Evolutionary conservation across 2,797 vertebrate species (phyloP), one percentile per base, ranked within the genome.

Genomic region (Rhinella marina): DNA sequence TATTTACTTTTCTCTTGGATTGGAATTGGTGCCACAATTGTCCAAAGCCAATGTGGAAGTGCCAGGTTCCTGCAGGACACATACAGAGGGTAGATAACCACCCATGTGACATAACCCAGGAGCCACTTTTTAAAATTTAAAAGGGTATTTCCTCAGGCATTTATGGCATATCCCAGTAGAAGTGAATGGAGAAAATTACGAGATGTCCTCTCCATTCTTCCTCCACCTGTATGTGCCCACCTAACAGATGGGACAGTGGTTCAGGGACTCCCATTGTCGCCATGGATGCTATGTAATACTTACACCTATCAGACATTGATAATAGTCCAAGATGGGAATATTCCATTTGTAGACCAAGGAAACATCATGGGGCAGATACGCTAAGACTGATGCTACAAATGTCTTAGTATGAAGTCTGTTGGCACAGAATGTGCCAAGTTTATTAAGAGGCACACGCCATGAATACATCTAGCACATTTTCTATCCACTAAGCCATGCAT

Each of bases 1-100:
- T 77, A 23, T 77, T 77, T 54, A 54, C 41, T 7, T 25, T 77
- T 6, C 75, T 25, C 23, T 41, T 4, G 11, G 41, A 77, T n/a
- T 54, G 75, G 75, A 50, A 54, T 23, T 14, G 75, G 41, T 77
- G 48, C 75, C 75, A 77, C 72, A 23, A 50, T 75, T 75, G 72
- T 75, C 23, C 75, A 77, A 77, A 54, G 75, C 72, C 10, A 3
- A 7, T 25, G 75, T 25, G 12, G 23, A 25, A 77, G 21, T 25
- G 75, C 41, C 75, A 77, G 50, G 48, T 32, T 77, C 11, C 73
- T 54, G 23, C 48, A 52, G 73, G 48, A 52, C 50, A 54, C 6
- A 77, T 54, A 77, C 8, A 50, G 23, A 2, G 73, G 73, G 48
- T 52, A 23, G 73, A 54, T 77, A 52, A 77, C 73, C 21, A 1